Base-by-base conservation (phyloP, 2,797 vertebrate species). In the Odontamblyopus lacepedii region DNA sequence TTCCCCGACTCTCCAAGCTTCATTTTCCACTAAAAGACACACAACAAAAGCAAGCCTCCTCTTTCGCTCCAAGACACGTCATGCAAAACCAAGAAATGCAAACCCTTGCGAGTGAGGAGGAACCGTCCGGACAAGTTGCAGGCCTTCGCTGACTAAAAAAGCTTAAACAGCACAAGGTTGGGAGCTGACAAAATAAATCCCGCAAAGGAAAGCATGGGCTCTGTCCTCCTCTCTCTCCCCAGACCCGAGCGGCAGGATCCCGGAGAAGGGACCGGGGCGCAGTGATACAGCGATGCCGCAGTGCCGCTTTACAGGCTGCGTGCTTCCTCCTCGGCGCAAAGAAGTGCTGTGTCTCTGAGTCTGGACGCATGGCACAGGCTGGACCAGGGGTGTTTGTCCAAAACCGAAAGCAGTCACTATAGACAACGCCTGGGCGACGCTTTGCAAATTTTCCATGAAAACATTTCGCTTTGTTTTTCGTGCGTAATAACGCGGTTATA, bases 31-130 rank as follows among this genome's bases (percentile, higher is more conserved):
- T 88, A 88, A 78, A 89, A 93, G 82, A 94, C 92, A 81, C 83
- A 86, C 83, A 92, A 91, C 90, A 91, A 94, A 94, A 95, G 93
- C 93, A 88, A 90, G 86, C 81, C 86, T 91, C 85, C 79, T 80
- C 84, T 77, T 80, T 61, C 79, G 85, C 91, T 92, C 91, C 93
- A 91, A 93, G 83, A 93, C 92, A 92, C 93, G 92, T 91, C 93
- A 93, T 94, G 92, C 93, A 94, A 93, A 93, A 94, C 85, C 91
- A 93, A 94, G 90, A 93, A 92, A 93, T 93, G 94, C 94, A 93
- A 94, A 94, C 92, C 92, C 93, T 92, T 89, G 90, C 88, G 88
- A 92, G 92, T 91, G 88, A 60, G 83, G 78, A 88, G 79, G 86
- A 87, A 90, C 75, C 90, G 87, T 93, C 91, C 92, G 85, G 91